Conservation (phyloP, 2,113 vertebrate species). For the Empidonax traillii region DNA sequence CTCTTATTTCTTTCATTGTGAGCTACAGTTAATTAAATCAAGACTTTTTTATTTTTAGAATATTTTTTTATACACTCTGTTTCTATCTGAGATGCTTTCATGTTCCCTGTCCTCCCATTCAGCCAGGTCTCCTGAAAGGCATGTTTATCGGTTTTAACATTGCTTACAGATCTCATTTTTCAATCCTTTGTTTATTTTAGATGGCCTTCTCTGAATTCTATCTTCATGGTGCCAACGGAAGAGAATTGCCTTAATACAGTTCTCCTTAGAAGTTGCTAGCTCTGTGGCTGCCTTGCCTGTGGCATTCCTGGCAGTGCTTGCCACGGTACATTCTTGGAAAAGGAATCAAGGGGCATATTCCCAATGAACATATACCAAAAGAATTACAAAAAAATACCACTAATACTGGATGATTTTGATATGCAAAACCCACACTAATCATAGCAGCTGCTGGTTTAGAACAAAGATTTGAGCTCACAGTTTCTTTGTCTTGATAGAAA, state of each 20-base stretch:
- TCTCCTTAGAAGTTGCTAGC: constrained; percentile 46
- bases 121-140: constrained; percentile 30
- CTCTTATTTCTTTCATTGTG: neutral
- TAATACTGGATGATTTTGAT: constrained; percentile 6
- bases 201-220: constrained; percentile 48
- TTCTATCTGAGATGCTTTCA: constrained; percentile 42
- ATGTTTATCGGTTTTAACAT: constrained; percentile 44
- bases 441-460: neutral
- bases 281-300: constrained; percentile 23
- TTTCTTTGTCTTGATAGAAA: neutral
- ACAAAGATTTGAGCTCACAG: neutral
- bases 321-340: constrained; percentile 35
- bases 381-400: constrained; percentile 3
- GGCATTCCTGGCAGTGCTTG: constrained; percentile 28
- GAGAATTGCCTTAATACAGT: constrained; percentile 41
- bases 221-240: constrained; percentile 49
- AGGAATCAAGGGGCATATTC: constrained; percentile 40
- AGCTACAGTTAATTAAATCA: constrained; percentile 30
- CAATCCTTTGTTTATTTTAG: constrained; percentile 59
- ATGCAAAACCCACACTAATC: neutral
- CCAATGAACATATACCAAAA: constrained; percentile 45
- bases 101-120: constrained; percentile 38
- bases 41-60: neutral
- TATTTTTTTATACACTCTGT: neutral
- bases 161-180: constrained; percentile 54